These are phyloP conservation scores for Perodicticus potto DNA, from an alignment of 2,797 vertebrate species.

Conservation along the genomic window DNA sequence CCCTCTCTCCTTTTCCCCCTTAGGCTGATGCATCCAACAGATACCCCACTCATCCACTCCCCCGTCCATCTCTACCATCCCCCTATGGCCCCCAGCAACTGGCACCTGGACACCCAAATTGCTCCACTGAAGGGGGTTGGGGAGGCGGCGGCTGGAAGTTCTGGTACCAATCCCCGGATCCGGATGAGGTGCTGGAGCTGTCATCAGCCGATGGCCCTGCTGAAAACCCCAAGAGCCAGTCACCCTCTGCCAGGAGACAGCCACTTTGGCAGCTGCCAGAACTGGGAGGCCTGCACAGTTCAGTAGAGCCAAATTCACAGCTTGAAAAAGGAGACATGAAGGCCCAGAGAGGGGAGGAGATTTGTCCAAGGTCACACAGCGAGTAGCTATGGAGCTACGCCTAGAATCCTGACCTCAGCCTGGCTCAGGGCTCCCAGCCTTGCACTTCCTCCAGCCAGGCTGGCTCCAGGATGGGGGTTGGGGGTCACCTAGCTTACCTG, in stretches of 20 bases:
- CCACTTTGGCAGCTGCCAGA: accelerated
- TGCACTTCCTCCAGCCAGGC: neutral
- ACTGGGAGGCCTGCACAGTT: neutral
- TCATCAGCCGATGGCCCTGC: neutral
- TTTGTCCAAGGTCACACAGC: neutral
- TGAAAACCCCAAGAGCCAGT: neutral
- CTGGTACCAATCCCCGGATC: conserved; percentile 88
- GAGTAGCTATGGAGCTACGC: neutral
- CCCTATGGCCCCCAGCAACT: accelerated
- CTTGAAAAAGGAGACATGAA: neutral
- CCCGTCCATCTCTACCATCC: neutral
- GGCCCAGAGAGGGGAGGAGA: neutral
- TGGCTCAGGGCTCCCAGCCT: neutral
- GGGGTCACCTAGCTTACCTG: conserved; percentile 65
- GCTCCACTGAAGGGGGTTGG: accelerated
- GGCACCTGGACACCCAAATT: conserved; percentile 71
- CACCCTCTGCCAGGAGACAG: neutral
- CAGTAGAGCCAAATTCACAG: neutral
- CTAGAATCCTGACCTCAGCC: neutral
- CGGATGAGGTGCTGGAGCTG: conserved; percentile 88
- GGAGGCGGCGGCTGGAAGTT: conserved; percentile 69
- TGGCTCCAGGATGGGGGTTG: neutral
- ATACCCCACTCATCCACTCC: neutral
- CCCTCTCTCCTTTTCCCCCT: neutral
- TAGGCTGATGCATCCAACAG: neutral